Conservation (phyloP, 2,797 vertebrate species). For the Oreonectes daqikongensis region DNA sequence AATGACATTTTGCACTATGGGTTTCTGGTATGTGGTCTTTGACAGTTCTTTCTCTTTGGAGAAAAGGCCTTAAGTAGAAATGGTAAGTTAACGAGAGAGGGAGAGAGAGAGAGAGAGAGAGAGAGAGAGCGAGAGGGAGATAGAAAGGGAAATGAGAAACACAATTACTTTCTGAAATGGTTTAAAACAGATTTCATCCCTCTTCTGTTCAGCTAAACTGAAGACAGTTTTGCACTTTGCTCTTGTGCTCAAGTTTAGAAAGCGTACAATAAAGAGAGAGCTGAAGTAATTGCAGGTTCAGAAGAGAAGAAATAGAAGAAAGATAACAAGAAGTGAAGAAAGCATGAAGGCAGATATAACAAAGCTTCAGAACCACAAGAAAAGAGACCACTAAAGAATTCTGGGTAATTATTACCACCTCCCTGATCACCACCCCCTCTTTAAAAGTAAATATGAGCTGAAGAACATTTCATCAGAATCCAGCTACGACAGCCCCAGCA, state of each 20-base stretch:
- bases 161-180: constrained; percentile 64
- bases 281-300: constrained; percentile 70
- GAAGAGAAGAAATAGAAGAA: constrained; percentile 53
- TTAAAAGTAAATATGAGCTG: constrained; percentile 36
- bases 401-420: constrained; percentile 32
- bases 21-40: constrained; percentile 3
- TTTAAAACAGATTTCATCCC: constrained; percentile 66
- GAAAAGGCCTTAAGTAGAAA: too few species aligned
- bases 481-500: neutral
- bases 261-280: constrained; percentile 62
- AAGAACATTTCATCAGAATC: constrained; percentile 29
- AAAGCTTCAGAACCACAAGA: constrained; percentile 30
- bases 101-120: too few species aligned
- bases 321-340: constrained; percentile 46
- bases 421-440: constrained; percentile 26
- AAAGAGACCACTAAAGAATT: constrained; percentile 35
- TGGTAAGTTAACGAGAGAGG: too few species aligned
- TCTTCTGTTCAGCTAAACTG: constrained; percentile 63
- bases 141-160: constrained; percentile 28
- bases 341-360: constrained; percentile 29
- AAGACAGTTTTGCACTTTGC: constrained; percentile 65
- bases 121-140: too few species aligned
- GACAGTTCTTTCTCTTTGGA: too few species aligned
- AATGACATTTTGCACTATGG: neutral
- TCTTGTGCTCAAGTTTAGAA: constrained; percentile 42